phyloP scores from a whole-genome alignment of 2,888 invertebrate genomes.

The Dicyrtoma fusca region DNA sequence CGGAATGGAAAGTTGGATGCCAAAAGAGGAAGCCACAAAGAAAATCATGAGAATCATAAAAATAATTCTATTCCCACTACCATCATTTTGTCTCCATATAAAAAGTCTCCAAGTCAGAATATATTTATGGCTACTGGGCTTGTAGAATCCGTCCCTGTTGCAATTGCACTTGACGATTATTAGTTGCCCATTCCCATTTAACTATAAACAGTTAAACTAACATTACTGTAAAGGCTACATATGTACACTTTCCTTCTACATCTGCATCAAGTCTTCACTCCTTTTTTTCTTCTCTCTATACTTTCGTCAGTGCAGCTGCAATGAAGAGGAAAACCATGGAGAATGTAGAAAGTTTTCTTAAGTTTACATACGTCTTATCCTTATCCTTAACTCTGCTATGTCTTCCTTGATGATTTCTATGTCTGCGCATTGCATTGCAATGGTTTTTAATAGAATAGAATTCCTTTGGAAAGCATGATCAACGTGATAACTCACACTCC shows the following conservation, averaged over 20 bases:
- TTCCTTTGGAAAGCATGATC: too few relatives aligned
- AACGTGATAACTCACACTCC: too few relatives aligned
- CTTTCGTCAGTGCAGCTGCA: too few relatives aligned
- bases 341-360: too few relatives aligned
- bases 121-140: constrained; percentile 9
- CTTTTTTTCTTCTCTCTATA: too few relatives aligned
- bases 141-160: neutral
- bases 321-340: too few relatives aligned
- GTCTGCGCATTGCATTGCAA: neutral
- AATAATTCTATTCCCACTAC: constrained; percentile 36
- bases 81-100: constrained; percentile 28
- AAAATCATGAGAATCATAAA: constrained; percentile 34
- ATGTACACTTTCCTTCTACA: neutral
- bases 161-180: too few relatives aligned
- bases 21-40: constrained; percentile 13
- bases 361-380: too few relatives aligned
- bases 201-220: neutral
- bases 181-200: neutral
- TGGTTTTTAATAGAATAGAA: too few relatives aligned
- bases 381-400: too few relatives aligned
- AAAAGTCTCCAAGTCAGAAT: constrained; percentile 14
- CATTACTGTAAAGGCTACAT: neutral
- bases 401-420: neutral
- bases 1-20: neutral
- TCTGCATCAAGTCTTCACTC: too few relatives aligned